These are phyloP conservation scores for Cherax quadricarinatus DNA, from an alignment of 1,140 invertebrate genomes.

Conservation along the genomic window DNA sequence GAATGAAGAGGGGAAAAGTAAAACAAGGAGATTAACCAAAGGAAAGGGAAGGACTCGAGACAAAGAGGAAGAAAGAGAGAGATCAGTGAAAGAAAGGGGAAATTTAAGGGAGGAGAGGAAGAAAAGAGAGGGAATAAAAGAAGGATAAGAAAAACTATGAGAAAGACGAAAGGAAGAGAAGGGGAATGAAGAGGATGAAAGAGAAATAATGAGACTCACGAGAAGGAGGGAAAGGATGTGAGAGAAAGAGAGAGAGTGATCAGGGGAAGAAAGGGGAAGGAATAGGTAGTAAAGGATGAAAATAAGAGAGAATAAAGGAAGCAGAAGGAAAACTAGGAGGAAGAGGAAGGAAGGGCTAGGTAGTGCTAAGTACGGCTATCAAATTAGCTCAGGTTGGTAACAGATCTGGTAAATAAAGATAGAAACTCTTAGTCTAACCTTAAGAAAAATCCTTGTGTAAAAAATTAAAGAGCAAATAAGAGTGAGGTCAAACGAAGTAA, in stretches of 20 bases:
- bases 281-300: too few species aligned
- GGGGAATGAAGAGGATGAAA: neutral
- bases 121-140: constrained; percentile 8
- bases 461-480: too few species aligned
- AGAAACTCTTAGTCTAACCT: too few species aligned
- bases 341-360: neutral
- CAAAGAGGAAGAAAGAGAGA: neutral
- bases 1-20: too few species aligned
- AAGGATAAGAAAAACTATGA: constrained; percentile 3
- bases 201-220: neutral
- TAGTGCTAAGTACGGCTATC: neutral
- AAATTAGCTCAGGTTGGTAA: neutral
- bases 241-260: neutral
- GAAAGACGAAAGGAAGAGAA: neutral
- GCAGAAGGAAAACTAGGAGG: too few species aligned
- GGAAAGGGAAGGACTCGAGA: too few species aligned
- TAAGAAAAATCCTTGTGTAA: too few species aligned
- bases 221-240: neutral
- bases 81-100: neutral
- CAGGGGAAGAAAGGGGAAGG: too few species aligned
- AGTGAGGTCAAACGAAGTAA: too few species aligned
- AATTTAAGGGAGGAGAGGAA: neutral
- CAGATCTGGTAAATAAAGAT: neutral
- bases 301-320: too few species aligned
- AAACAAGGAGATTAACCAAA: too few species aligned